phyloP scores from a whole-genome alignment of 1,140 invertebrate species.

The Trachelipus rathkii region DNA sequence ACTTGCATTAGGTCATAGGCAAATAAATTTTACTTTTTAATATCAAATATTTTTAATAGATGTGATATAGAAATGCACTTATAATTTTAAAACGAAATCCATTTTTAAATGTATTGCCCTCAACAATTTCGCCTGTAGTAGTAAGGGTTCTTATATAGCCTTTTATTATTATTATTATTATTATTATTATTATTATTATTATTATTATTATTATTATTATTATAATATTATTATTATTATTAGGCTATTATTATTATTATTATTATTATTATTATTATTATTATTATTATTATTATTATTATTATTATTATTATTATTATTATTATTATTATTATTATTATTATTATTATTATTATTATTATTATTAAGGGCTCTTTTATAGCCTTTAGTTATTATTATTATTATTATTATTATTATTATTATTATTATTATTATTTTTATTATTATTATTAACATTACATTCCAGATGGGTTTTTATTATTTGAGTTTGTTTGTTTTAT shows the following conservation, averaged over 20 bases:
- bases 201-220: background rate
- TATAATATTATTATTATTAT: background rate
- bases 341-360: background rate
- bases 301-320: background rate
- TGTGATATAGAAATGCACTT: no score
- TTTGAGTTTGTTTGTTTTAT: no score
- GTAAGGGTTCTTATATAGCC: no score
- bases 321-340: background rate
- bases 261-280: background rate
- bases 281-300: background rate
- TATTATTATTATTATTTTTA: background rate
- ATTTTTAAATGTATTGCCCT: no score
- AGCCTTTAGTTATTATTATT: no score
- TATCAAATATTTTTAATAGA: no score
- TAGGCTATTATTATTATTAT: no score
- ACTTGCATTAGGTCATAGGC: no score
- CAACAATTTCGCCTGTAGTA: no score
- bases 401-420: background rate
- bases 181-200: background rate
- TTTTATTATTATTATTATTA: no score
- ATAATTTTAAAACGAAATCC: no score
- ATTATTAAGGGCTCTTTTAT: background rate
- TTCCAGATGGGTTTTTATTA: background rate
- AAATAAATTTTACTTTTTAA: no score
- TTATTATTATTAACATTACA: background rate